Evolutionary conservation across 1,140 invertebrate genomes (phyloP).

Genomic region (Andrena cerasifolii): DNA sequence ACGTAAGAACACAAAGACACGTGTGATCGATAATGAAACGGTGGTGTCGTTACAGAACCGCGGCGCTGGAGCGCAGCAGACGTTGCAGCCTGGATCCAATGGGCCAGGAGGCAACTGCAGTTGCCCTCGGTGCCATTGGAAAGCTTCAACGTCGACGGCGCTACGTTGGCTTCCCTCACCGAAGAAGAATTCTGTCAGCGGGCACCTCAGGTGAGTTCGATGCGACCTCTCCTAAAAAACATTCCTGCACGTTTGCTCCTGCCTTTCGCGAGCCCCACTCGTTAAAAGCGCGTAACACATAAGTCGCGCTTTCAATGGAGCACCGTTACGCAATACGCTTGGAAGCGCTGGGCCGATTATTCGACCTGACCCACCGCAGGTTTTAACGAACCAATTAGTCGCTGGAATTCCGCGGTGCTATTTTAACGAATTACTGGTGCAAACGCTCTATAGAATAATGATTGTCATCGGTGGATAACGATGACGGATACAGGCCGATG

Average conservation of each 20-base stretch:
- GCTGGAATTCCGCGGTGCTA: conserved; percentile 28
- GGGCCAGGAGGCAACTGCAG: conserved; percentile 90
- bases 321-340: conserved; percentile 49
- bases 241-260: background rate
- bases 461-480: background rate
- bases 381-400: conserved; percentile 55
- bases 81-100: conserved; percentile 93
- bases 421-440: conserved; percentile 25
- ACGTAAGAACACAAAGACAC: background rate
- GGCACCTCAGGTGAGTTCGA: conserved; percentile 87
- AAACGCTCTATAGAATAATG: background rate
- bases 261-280: background rate
- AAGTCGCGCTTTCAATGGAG: conserved; percentile 24
- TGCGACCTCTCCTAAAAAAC: background rate
- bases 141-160: conserved; percentile 91
- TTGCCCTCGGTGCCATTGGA: conserved; percentile 87
- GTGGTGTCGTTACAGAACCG: conserved; percentile 87
- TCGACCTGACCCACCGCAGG: conserved; percentile 16
- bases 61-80: conserved; percentile 91
- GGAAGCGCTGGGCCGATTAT: conserved; percentile 28
- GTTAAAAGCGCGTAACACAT: conserved; percentile 19
- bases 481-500: background rate
- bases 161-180: conserved; percentile 87
- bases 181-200: conserved; percentile 93
- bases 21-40: background rate